Evolutionary conservation across 2,113 vertebrate species (phyloP).

Genomic region (Gopherus evgoodei): DNA sequence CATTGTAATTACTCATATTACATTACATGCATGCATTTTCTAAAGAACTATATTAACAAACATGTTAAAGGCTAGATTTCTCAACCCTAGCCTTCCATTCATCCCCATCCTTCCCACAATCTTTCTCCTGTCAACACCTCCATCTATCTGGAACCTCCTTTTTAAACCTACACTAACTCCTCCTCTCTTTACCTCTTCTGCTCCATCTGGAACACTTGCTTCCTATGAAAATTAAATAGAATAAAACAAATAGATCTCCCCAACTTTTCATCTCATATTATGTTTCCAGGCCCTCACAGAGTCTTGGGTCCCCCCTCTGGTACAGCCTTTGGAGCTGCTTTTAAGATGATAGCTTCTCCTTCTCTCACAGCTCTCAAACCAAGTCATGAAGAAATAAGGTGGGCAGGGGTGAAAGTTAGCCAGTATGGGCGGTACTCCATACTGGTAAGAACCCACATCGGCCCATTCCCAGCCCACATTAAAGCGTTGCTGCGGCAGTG

Average conservation of each 20-base stretch:
- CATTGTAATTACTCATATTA: background rate
- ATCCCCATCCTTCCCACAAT: background rate
- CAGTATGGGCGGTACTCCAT: no score
- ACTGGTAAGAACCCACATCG: no score
- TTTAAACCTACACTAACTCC: background rate
- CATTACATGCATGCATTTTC: no score
- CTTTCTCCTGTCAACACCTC: background rate
- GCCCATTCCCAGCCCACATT: no score
- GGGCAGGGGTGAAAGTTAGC: background rate
- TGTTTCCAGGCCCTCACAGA: background rate
- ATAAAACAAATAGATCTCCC: background rate
- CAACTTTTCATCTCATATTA: background rate
- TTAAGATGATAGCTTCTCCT: background rate
- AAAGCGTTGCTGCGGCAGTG: no score
- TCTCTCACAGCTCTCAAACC: background rate
- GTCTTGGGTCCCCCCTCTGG: background rate
- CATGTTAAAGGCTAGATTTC: background rate
- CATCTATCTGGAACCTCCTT: background rate
- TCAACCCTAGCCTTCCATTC: background rate
- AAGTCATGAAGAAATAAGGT: background rate
- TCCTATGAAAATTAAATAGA: background rate
- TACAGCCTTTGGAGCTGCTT: background rate
- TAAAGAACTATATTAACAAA: background rate
- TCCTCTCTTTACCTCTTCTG: background rate
- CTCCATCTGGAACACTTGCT: background rate